phyloP scores from a whole-genome alignment of 2,797 vertebrate genomes.

The Mormyrus proboscirostris region DNA sequence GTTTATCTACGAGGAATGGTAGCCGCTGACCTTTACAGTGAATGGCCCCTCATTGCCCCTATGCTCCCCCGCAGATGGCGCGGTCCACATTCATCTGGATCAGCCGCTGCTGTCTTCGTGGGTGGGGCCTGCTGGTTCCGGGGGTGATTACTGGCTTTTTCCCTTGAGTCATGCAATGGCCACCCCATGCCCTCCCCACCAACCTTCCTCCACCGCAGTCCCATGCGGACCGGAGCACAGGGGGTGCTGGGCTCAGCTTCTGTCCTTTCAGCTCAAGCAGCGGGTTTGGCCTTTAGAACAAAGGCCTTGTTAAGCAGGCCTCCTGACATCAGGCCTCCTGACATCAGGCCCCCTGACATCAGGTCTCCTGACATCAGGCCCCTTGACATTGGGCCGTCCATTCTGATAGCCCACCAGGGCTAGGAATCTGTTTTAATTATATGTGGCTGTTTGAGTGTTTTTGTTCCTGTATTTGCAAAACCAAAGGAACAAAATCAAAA shows the following conservation, averaged over 20 bases:
- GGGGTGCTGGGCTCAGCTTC: not conserved
- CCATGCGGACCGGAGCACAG: not conserved
- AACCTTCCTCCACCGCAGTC: not conserved
- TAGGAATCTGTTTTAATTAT: not conserved
- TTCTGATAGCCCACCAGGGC: not conserved
- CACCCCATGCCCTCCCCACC: not conserved
- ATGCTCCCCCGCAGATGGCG: not conserved
- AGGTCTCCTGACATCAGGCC: not conserved
- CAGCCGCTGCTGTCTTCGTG: not conserved
- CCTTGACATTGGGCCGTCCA: not conserved
- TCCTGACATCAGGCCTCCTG: not conserved
- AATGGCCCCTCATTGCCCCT: not conserved
- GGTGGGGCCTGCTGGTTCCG: not conserved
- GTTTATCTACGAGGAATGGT: slow-evolving; percentile 24
- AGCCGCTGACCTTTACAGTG: slow-evolving; percentile 41
- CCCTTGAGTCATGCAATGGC: not conserved
- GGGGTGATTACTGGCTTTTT: not conserved
- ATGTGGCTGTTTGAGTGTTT: not conserved
- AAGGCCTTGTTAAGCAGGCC: not conserved
- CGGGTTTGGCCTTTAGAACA: not conserved
- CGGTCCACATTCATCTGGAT: slow-evolving; percentile 15
- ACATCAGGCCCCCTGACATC: not conserved
- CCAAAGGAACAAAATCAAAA: not conserved
- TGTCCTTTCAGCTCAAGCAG: not conserved
- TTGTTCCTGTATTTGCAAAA: not conserved